Conservation (phyloP, 2,888 invertebrate genomes). For the Zhuqinia jingwanae region DNA sequence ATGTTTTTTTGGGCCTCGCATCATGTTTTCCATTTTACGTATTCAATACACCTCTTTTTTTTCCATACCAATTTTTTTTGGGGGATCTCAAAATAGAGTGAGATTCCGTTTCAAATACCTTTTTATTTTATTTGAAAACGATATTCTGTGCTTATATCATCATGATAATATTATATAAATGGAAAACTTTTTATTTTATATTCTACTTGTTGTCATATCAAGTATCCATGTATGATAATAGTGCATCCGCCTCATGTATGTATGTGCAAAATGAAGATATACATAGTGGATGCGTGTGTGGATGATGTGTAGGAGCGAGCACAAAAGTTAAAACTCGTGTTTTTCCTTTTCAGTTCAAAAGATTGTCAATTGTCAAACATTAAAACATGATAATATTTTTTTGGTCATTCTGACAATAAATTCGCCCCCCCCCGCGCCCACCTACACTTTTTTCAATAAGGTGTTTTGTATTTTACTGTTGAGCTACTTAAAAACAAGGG, state of each 20-base stretch:
- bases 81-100: constrained; percentile 12
- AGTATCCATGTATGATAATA: background rate
- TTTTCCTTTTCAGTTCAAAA: constrained; percentile 9
- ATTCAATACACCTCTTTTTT: constrained; percentile 30
- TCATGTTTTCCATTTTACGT: constrained; percentile 36
- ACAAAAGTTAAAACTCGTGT: constrained; percentile 17
- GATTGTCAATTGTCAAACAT: constrained; percentile 8
- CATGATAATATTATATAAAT: background rate
- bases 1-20: background rate
- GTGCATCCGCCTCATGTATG: no score
- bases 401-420: background rate
- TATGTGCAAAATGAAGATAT: background rate
- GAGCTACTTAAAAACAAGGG: background rate
- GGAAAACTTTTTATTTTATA: no score
- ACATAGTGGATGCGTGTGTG: background rate
- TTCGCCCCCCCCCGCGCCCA: background rate
- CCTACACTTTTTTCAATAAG: constrained; percentile 31
- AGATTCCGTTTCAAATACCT: constrained; percentile 21
- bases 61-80: no score
- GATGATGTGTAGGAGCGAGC: background rate
- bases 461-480: background rate
- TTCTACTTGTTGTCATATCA: background rate
- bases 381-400: constrained; percentile 27
- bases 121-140: constrained; percentile 12
- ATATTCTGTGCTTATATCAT: background rate